These are phyloP conservation scores for Ivindomyrus marchei DNA, from an alignment of 2,113 vertebrate species.

Conservation along the genomic window DNA sequence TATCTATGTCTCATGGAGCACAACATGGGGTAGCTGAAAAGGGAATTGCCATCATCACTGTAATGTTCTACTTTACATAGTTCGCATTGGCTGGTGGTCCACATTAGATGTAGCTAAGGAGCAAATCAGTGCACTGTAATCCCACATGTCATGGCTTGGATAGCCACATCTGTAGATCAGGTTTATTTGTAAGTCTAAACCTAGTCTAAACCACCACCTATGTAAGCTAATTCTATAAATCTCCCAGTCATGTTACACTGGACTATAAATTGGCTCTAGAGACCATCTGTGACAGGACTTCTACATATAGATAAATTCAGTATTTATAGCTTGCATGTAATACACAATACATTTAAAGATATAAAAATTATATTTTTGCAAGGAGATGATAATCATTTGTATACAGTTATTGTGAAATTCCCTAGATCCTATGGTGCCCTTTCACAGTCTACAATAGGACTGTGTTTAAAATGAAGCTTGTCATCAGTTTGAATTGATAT, in stretches of 20 bases:
- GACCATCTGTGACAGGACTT: neutral
- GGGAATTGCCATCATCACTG: neutral
- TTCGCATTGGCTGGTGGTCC: neutral
- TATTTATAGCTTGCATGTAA: neutral
- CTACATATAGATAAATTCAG: neutral
- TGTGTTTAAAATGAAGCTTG: neutral
- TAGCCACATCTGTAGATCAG: neutral
- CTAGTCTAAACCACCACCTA: neutral
- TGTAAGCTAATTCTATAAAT: neutral
- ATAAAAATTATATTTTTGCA: neutral
- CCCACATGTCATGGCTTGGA: neutral
- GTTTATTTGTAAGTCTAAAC: neutral
- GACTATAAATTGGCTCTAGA: neutral
- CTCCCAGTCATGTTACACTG: neutral
- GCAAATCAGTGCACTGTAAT: neutral
- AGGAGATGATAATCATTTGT: neutral
- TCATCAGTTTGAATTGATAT: neutral
- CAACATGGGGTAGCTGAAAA: neutral
- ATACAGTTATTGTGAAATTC: neutral
- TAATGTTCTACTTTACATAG: neutral
- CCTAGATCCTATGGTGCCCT: neutral
- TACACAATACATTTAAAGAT: neutral
- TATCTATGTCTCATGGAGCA: neutral
- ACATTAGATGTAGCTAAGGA: neutral
- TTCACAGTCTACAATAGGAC: neutral